phyloP scores from a whole-genome alignment of 1,140 invertebrate species.

The Pseudomyrmex sp. region DNA sequence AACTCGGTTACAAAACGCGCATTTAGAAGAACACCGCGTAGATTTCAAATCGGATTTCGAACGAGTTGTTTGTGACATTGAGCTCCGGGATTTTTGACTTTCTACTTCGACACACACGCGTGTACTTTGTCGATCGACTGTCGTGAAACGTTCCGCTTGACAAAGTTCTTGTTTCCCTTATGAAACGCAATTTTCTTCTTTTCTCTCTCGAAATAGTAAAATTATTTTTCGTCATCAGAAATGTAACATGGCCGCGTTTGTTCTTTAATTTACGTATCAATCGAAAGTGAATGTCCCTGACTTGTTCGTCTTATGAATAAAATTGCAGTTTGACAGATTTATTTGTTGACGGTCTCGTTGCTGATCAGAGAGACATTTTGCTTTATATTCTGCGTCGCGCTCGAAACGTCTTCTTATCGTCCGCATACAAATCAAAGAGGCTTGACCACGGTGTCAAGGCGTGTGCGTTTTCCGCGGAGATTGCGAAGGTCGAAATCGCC shows the following conservation, averaged over 20 bases:
- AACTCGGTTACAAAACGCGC: background rate
- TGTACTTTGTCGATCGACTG: background rate
- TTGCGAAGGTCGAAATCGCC: background rate
- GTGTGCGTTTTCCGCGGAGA: background rate
- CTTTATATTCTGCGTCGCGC: background rate
- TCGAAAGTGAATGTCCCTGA: too few relatives aligned
- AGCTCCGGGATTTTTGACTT: background rate
- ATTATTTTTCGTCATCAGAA: background rate
- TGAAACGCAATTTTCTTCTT: background rate
- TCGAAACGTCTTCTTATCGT: background rate
- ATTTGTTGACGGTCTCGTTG: background rate
- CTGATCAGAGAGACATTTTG: background rate
- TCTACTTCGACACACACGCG: background rate
- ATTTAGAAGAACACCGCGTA: too few relatives aligned
- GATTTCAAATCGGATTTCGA: too few relatives aligned
- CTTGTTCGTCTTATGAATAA: background rate
- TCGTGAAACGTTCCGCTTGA: background rate
- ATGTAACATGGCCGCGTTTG: background rate
- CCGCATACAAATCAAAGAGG: background rate
- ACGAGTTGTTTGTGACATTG: too few relatives aligned
- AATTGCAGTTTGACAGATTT: background rate
- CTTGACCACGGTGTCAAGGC: background rate
- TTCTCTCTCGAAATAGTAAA: background rate
- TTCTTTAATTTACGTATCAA: too few relatives aligned
- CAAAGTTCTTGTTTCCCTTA: background rate